These are phyloP conservation scores for Ennomos erosarius DNA, from an alignment of 2,888 invertebrate genomes.

Conservation along the genomic window DNA sequence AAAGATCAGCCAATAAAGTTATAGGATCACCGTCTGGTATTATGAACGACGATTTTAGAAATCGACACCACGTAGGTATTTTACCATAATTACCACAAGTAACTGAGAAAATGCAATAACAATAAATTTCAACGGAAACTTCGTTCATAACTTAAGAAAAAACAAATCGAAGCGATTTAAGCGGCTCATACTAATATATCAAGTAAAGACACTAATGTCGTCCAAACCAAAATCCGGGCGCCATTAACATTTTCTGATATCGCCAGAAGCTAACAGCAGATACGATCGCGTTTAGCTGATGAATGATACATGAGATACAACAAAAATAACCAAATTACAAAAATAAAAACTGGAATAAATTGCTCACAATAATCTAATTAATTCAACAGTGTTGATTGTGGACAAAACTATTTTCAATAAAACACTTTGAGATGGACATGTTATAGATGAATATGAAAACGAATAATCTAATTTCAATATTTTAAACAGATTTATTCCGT, in stretches of 20 bases:
- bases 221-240: conserved; percentile 64
- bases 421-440: conserved; percentile 28
- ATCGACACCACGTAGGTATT: conserved; percentile 28
- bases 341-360: conserved; percentile 30
- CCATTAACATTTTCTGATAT: conserved; percentile 75
- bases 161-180: conserved; percentile 48
- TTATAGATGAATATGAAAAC: conserved; percentile 42
- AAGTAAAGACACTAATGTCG: conserved; percentile 68
- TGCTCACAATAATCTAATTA: conserved; percentile 23
- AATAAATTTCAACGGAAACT: conserved; percentile 48
- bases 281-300: conserved; percentile 68
- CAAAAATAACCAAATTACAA: conserved; percentile 30
- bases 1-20: conserved; percentile 29
- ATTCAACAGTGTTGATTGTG: conserved; percentile 35
- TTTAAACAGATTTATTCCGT: conserved; percentile 42
- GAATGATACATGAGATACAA: conserved; percentile 71
- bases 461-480: conserved; percentile 53
- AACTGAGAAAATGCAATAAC: conserved; percentile 41
- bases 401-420: conserved; percentile 27
- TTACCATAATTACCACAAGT: conserved; percentile 28
- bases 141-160: conserved; percentile 41
- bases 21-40: conserved; percentile 29
- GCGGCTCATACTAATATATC: conserved; percentile 62
- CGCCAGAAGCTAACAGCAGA: conserved; percentile 74
- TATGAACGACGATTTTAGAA: conserved; percentile 33